A percentile compares a stretch with the other conserved stretches of the same genome.
These are phyloP conservation scores for Erpobdella octoculata DNA, from an alignment of 2,888 invertebrate species.

Conservation along the genomic window DNA sequence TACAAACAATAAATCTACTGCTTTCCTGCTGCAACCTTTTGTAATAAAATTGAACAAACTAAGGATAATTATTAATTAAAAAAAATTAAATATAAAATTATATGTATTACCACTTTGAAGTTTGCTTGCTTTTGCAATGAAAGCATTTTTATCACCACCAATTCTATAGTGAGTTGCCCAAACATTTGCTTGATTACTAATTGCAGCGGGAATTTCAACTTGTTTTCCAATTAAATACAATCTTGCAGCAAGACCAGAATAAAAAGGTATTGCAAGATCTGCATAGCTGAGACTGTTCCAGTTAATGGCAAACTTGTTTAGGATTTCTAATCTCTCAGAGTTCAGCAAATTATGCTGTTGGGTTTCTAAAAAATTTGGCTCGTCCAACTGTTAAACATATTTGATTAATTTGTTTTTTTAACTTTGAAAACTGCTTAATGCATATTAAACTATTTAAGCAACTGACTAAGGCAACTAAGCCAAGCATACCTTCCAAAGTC, in stretches of 20 bases:
- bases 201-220: too few species aligned
- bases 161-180: neutral
- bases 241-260: constrained; percentile 12
- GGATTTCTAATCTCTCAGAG: neutral
- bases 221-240: too few species aligned
- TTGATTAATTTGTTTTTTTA: too few species aligned
- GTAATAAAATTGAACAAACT: too few species aligned
- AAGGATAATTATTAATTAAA: neutral
- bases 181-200: neutral
- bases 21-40: constrained; percentile 9
- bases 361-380: neutral
- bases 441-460: too few species aligned
- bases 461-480: too few species aligned
- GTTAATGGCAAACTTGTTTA: neutral
- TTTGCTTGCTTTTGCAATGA: neutral
- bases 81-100: neutral
- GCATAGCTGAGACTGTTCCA: neutral
- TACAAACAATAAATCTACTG: neutral
- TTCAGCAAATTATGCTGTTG: neutral
- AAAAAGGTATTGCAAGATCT: neutral
- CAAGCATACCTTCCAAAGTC: constrained; percentile 42
- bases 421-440: too few species aligned
- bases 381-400: too few species aligned
- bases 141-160: neutral
- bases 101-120: neutral